phyloP scores from a whole-genome alignment of 2,888 invertebrate genomes.

The Podabrus alpinus region DNA sequence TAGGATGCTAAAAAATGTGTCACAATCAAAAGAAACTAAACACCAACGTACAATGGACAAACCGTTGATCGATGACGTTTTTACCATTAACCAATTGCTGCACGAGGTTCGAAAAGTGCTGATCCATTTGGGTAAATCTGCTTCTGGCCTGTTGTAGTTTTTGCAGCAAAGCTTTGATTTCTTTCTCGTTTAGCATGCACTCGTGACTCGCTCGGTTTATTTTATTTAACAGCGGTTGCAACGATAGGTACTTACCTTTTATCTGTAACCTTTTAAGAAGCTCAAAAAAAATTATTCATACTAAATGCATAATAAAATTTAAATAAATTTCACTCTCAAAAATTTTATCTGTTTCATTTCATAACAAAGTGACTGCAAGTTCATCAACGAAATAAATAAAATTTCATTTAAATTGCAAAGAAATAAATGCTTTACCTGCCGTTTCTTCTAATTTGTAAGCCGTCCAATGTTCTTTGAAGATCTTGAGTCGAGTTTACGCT shows the following conservation, averaged over 20 bases:
- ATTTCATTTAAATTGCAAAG: conserved; percentile 16
- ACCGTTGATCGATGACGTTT: conserved; percentile 49
- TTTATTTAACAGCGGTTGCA: conserved; percentile 50
- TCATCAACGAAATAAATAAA: conserved; percentile 6
- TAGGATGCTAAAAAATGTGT: background rate
- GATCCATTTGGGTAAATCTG: conserved; percentile 44
- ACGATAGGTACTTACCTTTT: conserved; percentile 53
- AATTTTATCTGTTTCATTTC: conserved; percentile 6
- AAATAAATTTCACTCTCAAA: background rate
- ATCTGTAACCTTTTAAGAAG: conserved; percentile 51
- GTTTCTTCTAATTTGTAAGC: conserved; percentile 44
- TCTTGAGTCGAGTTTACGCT: conserved; percentile 9
- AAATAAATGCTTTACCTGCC: conserved; percentile 48
- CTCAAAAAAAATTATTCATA: conserved; percentile 14
- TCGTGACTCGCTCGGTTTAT: conserved; percentile 48
- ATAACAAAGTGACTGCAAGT: background rate
- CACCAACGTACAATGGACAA: conserved; percentile 32
- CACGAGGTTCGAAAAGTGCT: conserved; percentile 43
- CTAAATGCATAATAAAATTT: background rate
- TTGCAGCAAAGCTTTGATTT: conserved; percentile 46
- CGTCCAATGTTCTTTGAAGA: conserved; percentile 40
- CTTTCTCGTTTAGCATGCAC: conserved; percentile 47
- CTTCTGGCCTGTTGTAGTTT: conserved; percentile 46
- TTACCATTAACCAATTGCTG: conserved; percentile 46
- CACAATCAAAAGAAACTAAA: background rate